Conservation (phyloP, 2,888 invertebrate species). For the Dorcus parallelipipedus region DNA sequence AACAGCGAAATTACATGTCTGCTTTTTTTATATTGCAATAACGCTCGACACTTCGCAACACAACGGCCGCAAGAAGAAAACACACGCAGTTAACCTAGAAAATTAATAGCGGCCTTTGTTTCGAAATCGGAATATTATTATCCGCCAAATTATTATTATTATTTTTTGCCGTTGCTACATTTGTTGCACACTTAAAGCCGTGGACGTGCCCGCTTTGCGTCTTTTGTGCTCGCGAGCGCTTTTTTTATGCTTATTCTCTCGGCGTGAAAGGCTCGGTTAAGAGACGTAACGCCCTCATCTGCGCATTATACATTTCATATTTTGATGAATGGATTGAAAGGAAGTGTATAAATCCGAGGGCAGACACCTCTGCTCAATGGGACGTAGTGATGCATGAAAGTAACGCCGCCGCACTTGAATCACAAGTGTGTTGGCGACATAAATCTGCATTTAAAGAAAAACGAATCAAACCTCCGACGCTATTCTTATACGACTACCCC, state of each 20-base stretch:
- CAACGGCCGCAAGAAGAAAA: not conserved
- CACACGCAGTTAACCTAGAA: constrained; percentile 17
- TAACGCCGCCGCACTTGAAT: constrained; percentile 25
- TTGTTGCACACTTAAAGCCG: constrained; percentile 1
- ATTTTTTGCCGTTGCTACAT: too few species aligned
- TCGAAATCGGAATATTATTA: too few species aligned
- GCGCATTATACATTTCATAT: constrained; percentile 26
- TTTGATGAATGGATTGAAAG: constrained; percentile 31
- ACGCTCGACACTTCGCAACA: not conserved
- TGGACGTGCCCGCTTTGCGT: constrained; percentile 30
- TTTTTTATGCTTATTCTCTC: constrained; percentile 27
- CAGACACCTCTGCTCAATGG: constrained; percentile 27
- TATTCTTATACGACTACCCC: not conserved
- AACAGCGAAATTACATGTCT: constrained; percentile 16
- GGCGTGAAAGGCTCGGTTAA: constrained; percentile 27
- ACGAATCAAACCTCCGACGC: not conserved
- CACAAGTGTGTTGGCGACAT: constrained; percentile 16
- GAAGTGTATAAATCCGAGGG: constrained; percentile 27
- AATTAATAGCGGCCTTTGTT: constrained; percentile 9
- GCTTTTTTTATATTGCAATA: constrained; percentile 9
- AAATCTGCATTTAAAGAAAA: constrained; percentile 2
- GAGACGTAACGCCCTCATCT: constrained; percentile 20
- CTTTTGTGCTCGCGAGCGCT: constrained; percentile 28
- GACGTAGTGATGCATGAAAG: constrained; percentile 28
- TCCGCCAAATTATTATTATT: too few species aligned